phyloP scores from a whole-genome alignment of 1,140 invertebrate species.

The Thrips palmi region DNA sequence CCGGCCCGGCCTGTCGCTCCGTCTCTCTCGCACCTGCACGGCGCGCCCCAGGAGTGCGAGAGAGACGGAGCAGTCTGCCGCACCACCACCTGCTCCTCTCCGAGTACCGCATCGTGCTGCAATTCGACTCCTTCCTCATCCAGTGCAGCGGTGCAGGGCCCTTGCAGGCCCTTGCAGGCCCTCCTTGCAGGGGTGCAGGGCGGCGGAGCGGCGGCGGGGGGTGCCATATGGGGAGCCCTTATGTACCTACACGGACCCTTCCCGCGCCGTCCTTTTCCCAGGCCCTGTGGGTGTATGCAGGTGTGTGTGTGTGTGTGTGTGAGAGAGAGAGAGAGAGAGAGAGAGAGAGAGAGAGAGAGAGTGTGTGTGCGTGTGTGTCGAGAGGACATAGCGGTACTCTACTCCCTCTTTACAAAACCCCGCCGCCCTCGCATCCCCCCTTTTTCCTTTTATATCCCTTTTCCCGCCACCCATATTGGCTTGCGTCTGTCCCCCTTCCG shows the following conservation, averaged over 20 bases:
- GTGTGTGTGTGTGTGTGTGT: neutral
- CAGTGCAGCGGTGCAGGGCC: slow-evolving; percentile 2
- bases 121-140: slow-evolving; percentile 9
- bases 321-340: neutral
- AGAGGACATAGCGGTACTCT: slow-evolving; percentile 1
- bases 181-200: slow-evolving; percentile 2
- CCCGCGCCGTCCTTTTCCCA: slow-evolving; percentile 4
- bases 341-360: slow-evolving; percentile 8
- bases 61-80: no score
- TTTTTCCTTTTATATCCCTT: neutral
- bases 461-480: neutral
- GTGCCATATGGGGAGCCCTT: slow-evolving; percentile 5
- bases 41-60: no score
- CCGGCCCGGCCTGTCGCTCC: no score
- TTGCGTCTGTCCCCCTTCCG: neutral
- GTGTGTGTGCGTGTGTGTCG: neutral
- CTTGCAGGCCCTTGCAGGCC: neutral
- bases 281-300: neutral
- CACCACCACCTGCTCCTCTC: no score
- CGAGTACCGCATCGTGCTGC: no score
- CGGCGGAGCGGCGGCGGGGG: slow-evolving; percentile 7
- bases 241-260: slow-evolving; percentile 8
- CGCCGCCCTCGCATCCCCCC: neutral
- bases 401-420: neutral
- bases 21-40: no score